A percentile compares a stretch with the other conserved stretches of the same genome.
These are phyloP conservation scores for Mobula hypostoma DNA, from an alignment of 2,113 vertebrate genomes.

Conservation along the genomic window DNA sequence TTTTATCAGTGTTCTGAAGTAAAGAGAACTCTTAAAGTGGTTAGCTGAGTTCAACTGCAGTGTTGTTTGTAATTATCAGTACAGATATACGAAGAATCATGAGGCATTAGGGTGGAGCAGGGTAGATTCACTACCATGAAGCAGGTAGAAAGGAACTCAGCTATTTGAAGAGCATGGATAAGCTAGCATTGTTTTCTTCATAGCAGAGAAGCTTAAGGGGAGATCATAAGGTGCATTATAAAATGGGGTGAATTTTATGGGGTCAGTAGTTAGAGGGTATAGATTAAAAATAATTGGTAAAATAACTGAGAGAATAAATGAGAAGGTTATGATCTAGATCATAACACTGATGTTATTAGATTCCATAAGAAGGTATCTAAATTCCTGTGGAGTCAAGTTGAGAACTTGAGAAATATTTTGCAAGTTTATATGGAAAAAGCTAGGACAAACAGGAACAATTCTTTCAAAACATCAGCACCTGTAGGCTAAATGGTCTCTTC, in stretches of 20 bases:
- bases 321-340: background rate
- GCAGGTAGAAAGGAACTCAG: background rate
- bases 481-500: background rate
- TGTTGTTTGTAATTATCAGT: background rate
- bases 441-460: background rate
- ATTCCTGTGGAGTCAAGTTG: too few species aligned
- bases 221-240: too few species aligned
- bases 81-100: background rate
- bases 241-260: background rate
- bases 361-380: background rate
- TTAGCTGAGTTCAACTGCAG: background rate
- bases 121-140: background rate
- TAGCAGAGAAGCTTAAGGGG: background rate
- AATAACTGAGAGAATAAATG: background rate
- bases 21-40: background rate
- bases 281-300: background rate
- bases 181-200: background rate
- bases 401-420: background rate
- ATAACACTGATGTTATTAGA: background rate
- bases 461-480: background rate
- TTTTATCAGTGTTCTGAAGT: too few species aligned
- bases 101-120: background rate
- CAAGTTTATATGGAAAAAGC: too few species aligned
- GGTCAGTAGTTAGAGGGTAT: background rate
- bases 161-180: background rate